Conservation (phyloP, 2,113 vertebrate species). For the Lontra canadensis region DNA sequence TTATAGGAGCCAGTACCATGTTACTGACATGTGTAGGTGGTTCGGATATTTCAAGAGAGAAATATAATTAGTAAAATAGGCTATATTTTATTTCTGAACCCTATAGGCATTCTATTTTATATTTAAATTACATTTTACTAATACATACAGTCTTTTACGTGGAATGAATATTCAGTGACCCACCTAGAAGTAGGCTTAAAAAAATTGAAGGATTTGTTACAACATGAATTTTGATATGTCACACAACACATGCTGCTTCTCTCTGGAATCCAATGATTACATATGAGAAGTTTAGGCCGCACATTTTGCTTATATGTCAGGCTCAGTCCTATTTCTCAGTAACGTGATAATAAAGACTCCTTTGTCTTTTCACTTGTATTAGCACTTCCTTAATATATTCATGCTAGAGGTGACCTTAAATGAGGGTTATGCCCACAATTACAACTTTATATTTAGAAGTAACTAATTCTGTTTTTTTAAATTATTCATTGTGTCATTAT, state of each 20-base stretch:
- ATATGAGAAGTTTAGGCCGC: neutral
- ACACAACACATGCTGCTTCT: neutral
- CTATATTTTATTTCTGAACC: neutral
- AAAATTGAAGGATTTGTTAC: neutral
- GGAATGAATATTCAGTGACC: neutral
- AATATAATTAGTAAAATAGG: slow-evolving; percentile 39
- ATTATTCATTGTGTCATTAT: neutral
- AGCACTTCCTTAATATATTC: neutral
- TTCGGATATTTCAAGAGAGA: neutral
- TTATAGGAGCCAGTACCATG: neutral
- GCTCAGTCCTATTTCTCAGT: neutral
- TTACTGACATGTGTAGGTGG: neutral
- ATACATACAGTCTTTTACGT: neutral
- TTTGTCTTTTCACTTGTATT: neutral
- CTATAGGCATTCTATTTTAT: neutral
- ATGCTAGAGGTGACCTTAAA: neutral
- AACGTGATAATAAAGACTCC: neutral
- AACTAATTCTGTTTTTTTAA: neutral
- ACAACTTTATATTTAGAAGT: neutral
- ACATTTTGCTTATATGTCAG: neutral
- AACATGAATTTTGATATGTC: neutral
- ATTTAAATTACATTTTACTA: slow-evolving; percentile 18
- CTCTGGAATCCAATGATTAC: neutral
- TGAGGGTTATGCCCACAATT: neutral
- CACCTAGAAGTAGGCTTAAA: neutral